Percentiles rank a stretch among this genome's conserved stretches.
Conservation (phyloP, 2,888 invertebrate species). For the Stenolophus ochropezus region DNA sequence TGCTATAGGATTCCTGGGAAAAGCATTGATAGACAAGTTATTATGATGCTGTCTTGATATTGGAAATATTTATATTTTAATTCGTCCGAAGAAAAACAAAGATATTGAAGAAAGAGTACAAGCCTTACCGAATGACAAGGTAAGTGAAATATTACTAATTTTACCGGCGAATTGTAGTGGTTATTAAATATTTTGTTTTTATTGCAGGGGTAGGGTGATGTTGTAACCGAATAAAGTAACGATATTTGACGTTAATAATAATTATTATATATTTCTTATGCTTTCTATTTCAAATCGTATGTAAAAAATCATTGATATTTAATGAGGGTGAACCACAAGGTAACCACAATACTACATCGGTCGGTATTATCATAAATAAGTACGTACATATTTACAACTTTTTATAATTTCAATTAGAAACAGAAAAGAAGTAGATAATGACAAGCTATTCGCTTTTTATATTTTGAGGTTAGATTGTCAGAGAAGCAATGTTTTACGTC, state of each 20-base stretch:
- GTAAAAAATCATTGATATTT: too few species aligned
- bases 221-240: too few species aligned
- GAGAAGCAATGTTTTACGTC: not conserved
- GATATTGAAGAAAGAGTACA: not conserved
- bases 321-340: too few species aligned
- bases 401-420: not conserved
- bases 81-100: not conserved
- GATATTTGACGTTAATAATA: too few species aligned
- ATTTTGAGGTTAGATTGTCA: not conserved
- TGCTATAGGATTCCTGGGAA: slow-evolving; percentile 1
- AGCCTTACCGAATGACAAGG: not conserved
- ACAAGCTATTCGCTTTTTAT: not conserved
- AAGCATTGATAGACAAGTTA: slow-evolving; percentile 3
- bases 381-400: not conserved
- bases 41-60: not conserved
- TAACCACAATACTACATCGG: too few species aligned
- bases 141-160: too few species aligned
- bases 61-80: slow-evolving; percentile 15
- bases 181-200: too few species aligned
- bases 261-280: too few species aligned
- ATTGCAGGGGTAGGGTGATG: too few species aligned
- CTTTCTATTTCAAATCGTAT: too few species aligned
- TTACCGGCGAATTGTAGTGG: too few species aligned
- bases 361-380: too few species aligned
- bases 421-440: not conserved